A percentile compares a stretch with the other conserved stretches of the same genome.
These are phyloP conservation scores for Otocyon megalotis DNA, from an alignment of 2,113 vertebrate genomes.

Conservation along the genomic window DNA sequence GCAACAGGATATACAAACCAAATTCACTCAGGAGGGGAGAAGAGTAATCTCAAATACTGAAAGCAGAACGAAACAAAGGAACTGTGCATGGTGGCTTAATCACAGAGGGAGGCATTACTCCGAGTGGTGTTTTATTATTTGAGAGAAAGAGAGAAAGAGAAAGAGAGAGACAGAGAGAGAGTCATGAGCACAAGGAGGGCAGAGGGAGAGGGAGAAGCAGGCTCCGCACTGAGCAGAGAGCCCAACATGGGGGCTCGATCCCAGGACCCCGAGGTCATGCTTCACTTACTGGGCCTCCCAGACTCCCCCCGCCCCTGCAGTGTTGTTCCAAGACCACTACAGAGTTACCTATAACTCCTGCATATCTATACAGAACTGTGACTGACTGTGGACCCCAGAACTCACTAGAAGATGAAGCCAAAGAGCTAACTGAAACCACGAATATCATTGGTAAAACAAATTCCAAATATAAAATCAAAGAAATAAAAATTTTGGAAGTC, in stretches of 20 bases:
- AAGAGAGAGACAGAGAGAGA: too few species aligned
- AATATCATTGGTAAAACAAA: neutral
- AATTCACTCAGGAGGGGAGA: neutral
- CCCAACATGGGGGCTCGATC: too few species aligned
- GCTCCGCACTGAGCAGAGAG: neutral
- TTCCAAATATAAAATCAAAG: neutral
- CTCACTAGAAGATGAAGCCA: neutral
- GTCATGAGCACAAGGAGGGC: neutral
- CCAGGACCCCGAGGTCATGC: too few species aligned
- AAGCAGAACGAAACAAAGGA: neutral
- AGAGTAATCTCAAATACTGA: fast-evolving
- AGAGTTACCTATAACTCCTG: fast-evolving
- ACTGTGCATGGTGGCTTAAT: neutral
- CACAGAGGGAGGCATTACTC: neutral
- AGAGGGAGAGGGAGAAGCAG: too few species aligned
- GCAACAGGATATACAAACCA: neutral
- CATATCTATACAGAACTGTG: too few species aligned
- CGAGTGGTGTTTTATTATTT: too few species aligned
- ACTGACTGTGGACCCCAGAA: neutral
- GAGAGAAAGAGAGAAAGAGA: too few species aligned
- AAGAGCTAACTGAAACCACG: neutral
- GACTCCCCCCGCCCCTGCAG: neutral
- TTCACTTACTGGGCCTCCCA: too few species aligned
- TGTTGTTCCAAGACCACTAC: too few species aligned
- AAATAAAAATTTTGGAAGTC: neutral